phyloP scores from a whole-genome alignment of 2,797 vertebrate species.

The Rhinella marina region DNA sequence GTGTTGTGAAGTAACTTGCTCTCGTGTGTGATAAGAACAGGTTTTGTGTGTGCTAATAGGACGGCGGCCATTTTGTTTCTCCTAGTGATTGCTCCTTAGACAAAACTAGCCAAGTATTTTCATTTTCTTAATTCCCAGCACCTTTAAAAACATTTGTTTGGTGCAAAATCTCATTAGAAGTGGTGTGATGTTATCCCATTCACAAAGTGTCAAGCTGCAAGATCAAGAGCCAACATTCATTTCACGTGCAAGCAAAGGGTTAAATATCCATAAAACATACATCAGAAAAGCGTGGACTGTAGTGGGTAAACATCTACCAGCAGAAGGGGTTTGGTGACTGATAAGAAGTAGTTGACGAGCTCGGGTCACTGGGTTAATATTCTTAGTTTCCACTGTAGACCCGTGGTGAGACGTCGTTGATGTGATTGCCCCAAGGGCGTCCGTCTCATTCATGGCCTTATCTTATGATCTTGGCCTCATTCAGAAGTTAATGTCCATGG shows the following conservation, averaged over 20 bases:
- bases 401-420: neutral
- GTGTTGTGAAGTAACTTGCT: no score
- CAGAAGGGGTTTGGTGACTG: neutral
- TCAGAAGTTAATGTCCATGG: neutral
- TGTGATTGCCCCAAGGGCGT: neutral
- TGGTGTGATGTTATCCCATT: no score
- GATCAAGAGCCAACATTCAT: neutral
- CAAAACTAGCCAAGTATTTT: no score
- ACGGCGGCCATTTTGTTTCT: no score
- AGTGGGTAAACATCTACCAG: neutral
- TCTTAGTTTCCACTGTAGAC: neutral
- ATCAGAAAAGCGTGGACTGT: neutral
- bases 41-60: no score
- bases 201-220: neutral
- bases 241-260: neutral
- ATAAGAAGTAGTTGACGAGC: neutral
- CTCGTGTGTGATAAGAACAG: no score
- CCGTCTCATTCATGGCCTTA: neutral
- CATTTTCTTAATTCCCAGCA: no score
- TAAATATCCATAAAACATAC: neutral
- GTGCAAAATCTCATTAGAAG: no score
- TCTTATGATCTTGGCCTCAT: neutral
- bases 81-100: no score
- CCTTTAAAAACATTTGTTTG: no score
- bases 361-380: neutral